These are phyloP conservation scores for Brachyptera risi DNA, from an alignment of 2,888 invertebrate genomes.

Conservation along the genomic window DNA sequence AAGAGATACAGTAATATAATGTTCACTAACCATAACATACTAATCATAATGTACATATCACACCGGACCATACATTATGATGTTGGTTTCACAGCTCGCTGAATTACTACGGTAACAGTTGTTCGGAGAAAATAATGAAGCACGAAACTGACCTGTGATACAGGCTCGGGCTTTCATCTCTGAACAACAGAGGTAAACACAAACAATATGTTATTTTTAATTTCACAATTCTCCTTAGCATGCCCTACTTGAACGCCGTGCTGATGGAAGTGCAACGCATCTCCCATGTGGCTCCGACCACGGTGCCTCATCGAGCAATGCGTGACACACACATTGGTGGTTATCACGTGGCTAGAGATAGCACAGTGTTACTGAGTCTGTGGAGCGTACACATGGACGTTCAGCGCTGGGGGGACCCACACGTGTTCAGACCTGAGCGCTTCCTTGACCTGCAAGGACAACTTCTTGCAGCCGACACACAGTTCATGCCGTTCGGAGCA, in stretches of 20 bases:
- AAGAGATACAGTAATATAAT: too few relatives aligned
- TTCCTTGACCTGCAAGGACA: neutral
- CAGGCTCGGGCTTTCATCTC: too few relatives aligned
- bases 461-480: neutral
- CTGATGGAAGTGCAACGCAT: constrained; percentile 38
- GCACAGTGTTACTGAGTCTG: constrained; percentile 33
- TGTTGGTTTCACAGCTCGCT: neutral
- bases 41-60: too few relatives aligned
- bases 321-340: constrained; percentile 34
- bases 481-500: constrained; percentile 4
- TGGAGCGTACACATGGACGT: constrained; percentile 36
- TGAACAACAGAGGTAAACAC: too few relatives aligned
- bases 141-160: too few relatives aligned
- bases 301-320: constrained; percentile 35
- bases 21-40: too few relatives aligned
- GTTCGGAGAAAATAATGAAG: too few relatives aligned
- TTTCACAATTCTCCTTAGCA: constrained; percentile 25
- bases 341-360: constrained; percentile 28
- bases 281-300: constrained; percentile 34
- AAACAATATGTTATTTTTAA: too few relatives aligned
- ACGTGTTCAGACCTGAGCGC: constrained; percentile 35
- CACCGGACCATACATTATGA: too few relatives aligned
- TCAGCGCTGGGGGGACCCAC: constrained; percentile 37
- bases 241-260: constrained; percentile 38
- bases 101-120: too few relatives aligned